Percentiles rank a stretch among this genome's conserved stretches.
phyloP scores from a whole-genome alignment of 2,113 vertebrate species.

The Todiramphus chloris region DNA sequence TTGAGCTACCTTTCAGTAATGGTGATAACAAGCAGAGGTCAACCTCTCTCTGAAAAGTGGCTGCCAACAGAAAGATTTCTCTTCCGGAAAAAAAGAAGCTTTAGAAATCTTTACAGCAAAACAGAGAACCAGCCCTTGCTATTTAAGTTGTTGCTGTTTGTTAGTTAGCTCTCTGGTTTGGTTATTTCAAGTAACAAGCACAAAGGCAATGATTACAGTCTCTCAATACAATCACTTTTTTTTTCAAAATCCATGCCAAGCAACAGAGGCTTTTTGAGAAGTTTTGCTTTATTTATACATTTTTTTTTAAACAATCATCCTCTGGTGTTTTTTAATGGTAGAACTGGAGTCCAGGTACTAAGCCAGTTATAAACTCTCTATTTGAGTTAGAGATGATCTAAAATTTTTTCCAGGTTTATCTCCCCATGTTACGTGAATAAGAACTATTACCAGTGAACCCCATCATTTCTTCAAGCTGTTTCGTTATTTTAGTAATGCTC shows the following conservation, averaged over 20 bases:
- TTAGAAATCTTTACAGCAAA: background rate
- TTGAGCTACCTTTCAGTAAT: background rate
- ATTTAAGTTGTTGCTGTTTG: background rate
- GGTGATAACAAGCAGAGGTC: constrained; percentile 24
- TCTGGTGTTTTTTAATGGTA: background rate
- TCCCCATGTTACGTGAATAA: background rate
- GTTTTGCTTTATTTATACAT: background rate
- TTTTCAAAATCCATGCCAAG: background rate
- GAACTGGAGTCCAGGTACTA: background rate
- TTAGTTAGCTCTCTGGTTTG: background rate
- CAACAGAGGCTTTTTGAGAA: background rate
- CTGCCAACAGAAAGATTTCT: background rate
- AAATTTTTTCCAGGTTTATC: background rate
- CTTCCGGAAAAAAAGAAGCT: background rate
- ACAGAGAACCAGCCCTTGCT: background rate
- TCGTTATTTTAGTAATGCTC: background rate
- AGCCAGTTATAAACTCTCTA: background rate
- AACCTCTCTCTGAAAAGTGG: background rate
- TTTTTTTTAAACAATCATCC: background rate
- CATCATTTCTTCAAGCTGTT: background rate
- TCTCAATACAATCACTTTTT: background rate
- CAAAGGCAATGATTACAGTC: background rate
- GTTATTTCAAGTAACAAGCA: background rate
- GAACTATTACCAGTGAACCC: background rate
- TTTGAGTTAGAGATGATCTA: background rate